Conservation (phyloP, 1,140 invertebrate species). For the Reticulitermes speratus region DNA sequence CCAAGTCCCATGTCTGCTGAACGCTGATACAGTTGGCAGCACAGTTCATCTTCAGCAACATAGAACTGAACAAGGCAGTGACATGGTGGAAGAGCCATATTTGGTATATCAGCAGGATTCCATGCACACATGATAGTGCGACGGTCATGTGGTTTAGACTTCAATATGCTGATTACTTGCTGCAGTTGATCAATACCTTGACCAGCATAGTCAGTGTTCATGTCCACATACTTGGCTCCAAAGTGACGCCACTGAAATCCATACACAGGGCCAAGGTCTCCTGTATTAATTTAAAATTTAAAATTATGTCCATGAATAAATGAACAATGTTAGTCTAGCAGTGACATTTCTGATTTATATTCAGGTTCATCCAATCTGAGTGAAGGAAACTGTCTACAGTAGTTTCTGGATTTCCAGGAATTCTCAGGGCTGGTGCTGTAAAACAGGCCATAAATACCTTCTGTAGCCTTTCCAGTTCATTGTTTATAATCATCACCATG, state of each 20-base stretch:
- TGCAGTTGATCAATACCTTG: conserved; percentile 91
- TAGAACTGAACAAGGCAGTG: conserved; percentile 96
- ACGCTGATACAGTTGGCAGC: conserved; percentile 93
- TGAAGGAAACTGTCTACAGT: too few relatives aligned
- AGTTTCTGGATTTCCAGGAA: too few relatives aligned
- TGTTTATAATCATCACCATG: too few relatives aligned
- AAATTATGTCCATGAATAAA: background rate
- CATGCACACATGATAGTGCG: conserved; percentile 94
- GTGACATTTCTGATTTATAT: too few relatives aligned
- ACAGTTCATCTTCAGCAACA: conserved; percentile 79
- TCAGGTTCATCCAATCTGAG: too few relatives aligned
- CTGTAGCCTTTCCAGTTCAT: too few relatives aligned
- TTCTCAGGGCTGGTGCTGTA: too few relatives aligned
- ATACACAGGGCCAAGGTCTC: conserved; percentile 97
- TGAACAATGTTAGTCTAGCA: too few relatives aligned
- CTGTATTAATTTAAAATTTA: conserved; percentile 47
- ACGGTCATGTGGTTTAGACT: conserved; percentile 80
- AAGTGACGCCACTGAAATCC: conserved; percentile 99
- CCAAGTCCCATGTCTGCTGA: conserved; percentile 98
- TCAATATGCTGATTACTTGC: conserved; percentile 75
- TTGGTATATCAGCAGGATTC: conserved; percentile 86
- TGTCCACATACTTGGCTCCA: conserved; percentile 88
- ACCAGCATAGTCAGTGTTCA: conserved; percentile 79
- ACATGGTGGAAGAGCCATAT: conserved; percentile 97
- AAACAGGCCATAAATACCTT: too few relatives aligned